Base-by-base conservation (phyloP, 1,140 invertebrate genomes). In the Sminthurides bifidus region DNA sequence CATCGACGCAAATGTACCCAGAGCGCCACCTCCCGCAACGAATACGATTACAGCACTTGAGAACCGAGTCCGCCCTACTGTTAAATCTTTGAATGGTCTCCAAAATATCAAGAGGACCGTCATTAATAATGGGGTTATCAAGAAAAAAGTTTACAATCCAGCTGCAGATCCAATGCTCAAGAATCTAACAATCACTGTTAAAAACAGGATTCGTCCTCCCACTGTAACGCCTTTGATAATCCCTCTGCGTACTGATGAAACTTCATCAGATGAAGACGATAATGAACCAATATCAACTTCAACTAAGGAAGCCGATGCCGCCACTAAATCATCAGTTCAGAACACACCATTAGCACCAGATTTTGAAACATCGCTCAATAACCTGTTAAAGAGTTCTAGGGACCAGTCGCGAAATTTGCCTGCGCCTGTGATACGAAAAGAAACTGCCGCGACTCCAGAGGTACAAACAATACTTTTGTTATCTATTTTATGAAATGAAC, bases 141-240 rank as follows among this genome's bases (percentile, higher is more conserved):
- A 46, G 44, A 23, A 46, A 29, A 30, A 30, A n/a, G 12, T 5
- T 49, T 49, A 49, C 29, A 49, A 49, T 33, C 6, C 17, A 35
- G 35, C 31, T 49, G 27, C 46, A n/a, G 46, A 49, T 19, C 24
- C 46, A 4, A 5, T 49, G 4, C 6, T 49, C 8, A 19, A 26
- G 12, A 27, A 49, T 26, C 35, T 49, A 31, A 49, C 17, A 26
- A 49, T 33, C 8, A 33, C 46, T n/a, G 46, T 49, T 17, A 6
- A n/a, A 3, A 49, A 49, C 21, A 8, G 35, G 35, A 26, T 12
- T 17, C n/a, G n/a, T n/a, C n/a, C n/a, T n/a, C n/a, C n/a, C n/a
- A n/a, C n/a, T n/a, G 31, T 49, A 4, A 49, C 29, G 5, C 46
- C 46, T 6, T 35, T 49, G 12, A 49, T 49, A 5, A 49, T 49